Evolutionary conservation across 2,888 invertebrate genomes (phyloP).

Genomic region (Rhimphoctona megacephalus): DNA sequence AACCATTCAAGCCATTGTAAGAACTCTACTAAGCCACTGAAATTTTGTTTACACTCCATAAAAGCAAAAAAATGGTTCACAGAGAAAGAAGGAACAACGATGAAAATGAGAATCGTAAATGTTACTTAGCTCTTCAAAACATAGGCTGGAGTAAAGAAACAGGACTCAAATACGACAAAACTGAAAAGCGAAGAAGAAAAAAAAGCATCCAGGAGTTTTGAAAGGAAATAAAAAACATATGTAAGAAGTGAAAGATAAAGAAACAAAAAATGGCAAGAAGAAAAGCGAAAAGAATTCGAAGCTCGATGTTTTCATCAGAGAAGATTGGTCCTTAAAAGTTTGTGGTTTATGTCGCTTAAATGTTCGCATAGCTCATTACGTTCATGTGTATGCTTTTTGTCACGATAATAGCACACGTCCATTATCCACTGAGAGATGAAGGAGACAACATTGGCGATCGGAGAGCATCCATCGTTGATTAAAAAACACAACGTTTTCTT

Average conservation of each 20-base stretch:
- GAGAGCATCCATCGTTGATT: conserved; percentile 19
- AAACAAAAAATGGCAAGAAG: conserved; percentile 57
- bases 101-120: background rate
- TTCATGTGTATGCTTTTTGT: background rate
- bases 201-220: conserved; percentile 64
- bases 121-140: background rate
- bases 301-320: conserved; percentile 80
- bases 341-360: conserved; percentile 75
- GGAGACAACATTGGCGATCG: background rate
- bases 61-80: background rate
- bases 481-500: conserved; percentile 6
- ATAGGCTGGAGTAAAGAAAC: background rate
- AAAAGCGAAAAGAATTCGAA: conserved; percentile 67
- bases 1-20: background rate
- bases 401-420: background rate
- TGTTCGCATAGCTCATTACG: conserved; percentile 60
- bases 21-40: background rate
- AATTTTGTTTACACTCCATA: background rate
- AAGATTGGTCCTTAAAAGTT: conserved; percentile 79
- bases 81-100: background rate
- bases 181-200: background rate
- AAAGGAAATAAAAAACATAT: conserved; percentile 9
- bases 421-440: conserved; percentile 15
- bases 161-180: conserved; percentile 62
- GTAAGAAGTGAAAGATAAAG: conserved; percentile 59